Conservation (phyloP, 1,140 invertebrate genomes). For the Orius laevigatus region DNA sequence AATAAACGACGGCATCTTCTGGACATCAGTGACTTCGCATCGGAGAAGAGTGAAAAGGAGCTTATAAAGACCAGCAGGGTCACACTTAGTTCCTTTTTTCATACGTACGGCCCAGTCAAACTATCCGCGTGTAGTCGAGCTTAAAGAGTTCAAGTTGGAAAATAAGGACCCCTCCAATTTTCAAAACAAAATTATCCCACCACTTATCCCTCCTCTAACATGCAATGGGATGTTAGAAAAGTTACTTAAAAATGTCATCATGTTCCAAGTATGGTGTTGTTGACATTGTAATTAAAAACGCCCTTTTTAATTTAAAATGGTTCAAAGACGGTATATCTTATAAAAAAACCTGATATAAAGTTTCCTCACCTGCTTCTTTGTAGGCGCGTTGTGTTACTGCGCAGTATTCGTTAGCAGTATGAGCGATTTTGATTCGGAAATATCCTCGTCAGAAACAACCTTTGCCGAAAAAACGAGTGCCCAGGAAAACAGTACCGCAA, state of each 20-base stretch:
- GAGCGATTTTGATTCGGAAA: conserved; percentile 13
- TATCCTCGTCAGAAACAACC: conserved; percentile 19
- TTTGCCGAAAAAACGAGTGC: conserved; percentile 15
- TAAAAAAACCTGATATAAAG: neutral
- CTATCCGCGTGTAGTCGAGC: conserved; percentile 74
- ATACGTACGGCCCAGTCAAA: conserved; percentile 54
- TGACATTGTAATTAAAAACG: too few relatives aligned
- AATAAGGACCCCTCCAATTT: too few relatives aligned
- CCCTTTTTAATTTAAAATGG: too few relatives aligned
- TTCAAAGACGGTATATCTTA: too few relatives aligned
- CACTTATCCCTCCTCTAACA: too few relatives aligned
- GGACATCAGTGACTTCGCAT: conserved; percentile 82
- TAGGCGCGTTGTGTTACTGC: conserved; percentile 31
- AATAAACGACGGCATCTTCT: conserved; percentile 82
- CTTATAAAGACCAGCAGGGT: conserved; percentile 76
- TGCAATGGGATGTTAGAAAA: too few relatives aligned
- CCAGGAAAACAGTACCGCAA: conserved; percentile 14
- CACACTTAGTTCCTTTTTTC: conserved; percentile 40
- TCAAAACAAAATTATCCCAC: too few relatives aligned
- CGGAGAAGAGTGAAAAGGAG: conserved; percentile 72
- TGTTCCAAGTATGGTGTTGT: too few relatives aligned
- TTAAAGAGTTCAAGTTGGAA: conserved; percentile 7
- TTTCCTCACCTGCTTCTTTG: conserved; percentile 38
- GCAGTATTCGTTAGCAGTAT: conserved; percentile 28
- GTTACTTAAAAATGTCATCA: too few relatives aligned